phyloP scores from a whole-genome alignment of 2,113 vertebrate species.

The human region DNA sequence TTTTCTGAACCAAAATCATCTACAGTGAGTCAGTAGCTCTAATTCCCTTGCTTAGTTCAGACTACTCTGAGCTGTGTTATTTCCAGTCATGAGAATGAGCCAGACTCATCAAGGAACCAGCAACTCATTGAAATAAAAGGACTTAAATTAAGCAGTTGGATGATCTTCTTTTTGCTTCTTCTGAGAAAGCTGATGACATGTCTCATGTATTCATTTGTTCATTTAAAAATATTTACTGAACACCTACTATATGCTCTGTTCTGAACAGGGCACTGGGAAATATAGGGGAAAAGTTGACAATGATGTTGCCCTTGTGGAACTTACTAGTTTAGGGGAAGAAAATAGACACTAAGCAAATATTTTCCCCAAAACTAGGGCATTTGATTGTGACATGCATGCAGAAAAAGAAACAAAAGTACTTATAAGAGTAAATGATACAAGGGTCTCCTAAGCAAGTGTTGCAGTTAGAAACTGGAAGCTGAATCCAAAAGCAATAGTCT shows the following conservation, averaged over 20 bases:
- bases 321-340: neutral
- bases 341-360: neutral
- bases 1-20: neutral
- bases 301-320: neutral
- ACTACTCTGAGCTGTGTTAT: neutral
- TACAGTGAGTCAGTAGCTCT: neutral
- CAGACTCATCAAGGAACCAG: neutral
- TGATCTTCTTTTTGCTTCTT: neutral
- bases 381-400: neutral
- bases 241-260: neutral
- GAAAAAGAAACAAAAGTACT: neutral
- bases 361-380: neutral
- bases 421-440: neutral
- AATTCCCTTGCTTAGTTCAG: neutral
- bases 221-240: neutral
- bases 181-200: neutral
- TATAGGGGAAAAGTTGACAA: neutral
- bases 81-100: neutral
- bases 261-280: neutral
- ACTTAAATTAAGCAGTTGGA: neutral
- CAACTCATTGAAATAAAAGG: neutral
- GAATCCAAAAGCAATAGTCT: slow-evolving; percentile 20
- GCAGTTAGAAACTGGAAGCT: slow-evolving; percentile 10
- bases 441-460: neutral
- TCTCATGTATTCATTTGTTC: neutral